Evolutionary conservation across 2,888 invertebrate species (phyloP).

Genomic region (Nephrocerus scutellatus): DNA sequence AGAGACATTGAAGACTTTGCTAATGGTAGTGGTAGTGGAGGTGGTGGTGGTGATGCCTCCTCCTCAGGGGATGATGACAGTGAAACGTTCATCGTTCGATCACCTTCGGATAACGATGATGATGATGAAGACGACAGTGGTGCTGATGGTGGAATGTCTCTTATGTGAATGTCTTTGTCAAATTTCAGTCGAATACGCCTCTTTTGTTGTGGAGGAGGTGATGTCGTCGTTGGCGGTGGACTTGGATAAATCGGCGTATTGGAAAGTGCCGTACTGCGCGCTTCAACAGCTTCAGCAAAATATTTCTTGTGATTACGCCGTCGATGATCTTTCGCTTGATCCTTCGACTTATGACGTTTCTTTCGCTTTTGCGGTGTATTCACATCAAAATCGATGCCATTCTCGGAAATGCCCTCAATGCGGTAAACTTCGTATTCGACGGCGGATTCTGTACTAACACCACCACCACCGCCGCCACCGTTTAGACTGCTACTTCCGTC

Average conservation of each 20-base stretch:
- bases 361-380: constrained; percentile 45
- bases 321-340: constrained; percentile 31
- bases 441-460: constrained; percentile 44
- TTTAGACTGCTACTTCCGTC: constrained; percentile 50
- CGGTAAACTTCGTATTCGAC: constrained; percentile 78
- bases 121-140: constrained; percentile 48
- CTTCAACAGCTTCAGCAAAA: constrained; percentile 15
- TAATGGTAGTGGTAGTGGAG: constrained; percentile 20
- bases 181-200: constrained; percentile 81
- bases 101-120: no score
- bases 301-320: constrained; percentile 19
- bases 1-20: no score
- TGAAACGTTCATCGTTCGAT: constrained; percentile 24
- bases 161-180: constrained; percentile 82
- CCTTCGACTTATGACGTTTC: constrained; percentile 57
- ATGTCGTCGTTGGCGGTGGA: constrained; percentile 27
- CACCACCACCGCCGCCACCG: constrained; percentile 19
- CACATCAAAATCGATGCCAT: constrained; percentile 37
- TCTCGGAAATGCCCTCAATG: constrained; percentile 62
- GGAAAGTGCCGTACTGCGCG: constrained; percentile 8
- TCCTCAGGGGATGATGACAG: constrained; percentile 21
- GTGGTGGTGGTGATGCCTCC: constrained; percentile 23
- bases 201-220: constrained; percentile 60
- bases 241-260: constrained; percentile 17
- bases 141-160: constrained; percentile 74